Evolutionary conservation across 2,113 vertebrate species (phyloP), one percentile per base, ranked within the genome.

Genomic region (Oostethus manadensis): DNA sequence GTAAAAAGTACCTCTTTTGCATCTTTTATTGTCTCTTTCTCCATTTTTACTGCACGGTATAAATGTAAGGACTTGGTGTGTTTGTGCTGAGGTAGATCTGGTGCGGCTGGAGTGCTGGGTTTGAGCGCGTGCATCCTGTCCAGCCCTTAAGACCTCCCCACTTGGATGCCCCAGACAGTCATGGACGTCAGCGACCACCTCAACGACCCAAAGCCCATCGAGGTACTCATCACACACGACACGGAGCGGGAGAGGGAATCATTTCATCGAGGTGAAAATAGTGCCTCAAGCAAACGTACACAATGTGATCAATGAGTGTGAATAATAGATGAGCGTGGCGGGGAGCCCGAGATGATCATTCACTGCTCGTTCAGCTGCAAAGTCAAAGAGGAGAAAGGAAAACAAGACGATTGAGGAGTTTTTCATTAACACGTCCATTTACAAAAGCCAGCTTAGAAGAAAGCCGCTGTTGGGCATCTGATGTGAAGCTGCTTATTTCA

Each of bases 91-190:
- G 76, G 35, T 79, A 97, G 96, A 97, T 80, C 74, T 99, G 74
- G 94, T 98, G 43, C 92, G 90, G 8, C 95, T 0, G 96, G 96
- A 1, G 94, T 99, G 17, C 88, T 98, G 6, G 96, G 96, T 62
- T 90, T 98, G 21, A 95, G 96, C 13, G 95, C 94, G 0, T 98
- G 96, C 65, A 91, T 98, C 82, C 88, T 98, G 33, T 98, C 96
- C 11, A 98, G 95, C 57, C 96, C 96, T 0, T 99, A 99, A 0
- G 93, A 97, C 17, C 96, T 99, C 46, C 96, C 96, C 40, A 92
- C 90, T 59, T 99, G 96, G 97, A 99, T 98, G 96, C 96, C 95
- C 42, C 93, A 96, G 82, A 94, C 97, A 48, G 88, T 98, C 62
- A 99, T 98, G 95, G 93, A 98, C 76, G 92, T 98, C 68, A 98